Evolutionary conservation across 2,797 vertebrate genomes (phyloP).

Genomic region (Anas capensis): DNA sequence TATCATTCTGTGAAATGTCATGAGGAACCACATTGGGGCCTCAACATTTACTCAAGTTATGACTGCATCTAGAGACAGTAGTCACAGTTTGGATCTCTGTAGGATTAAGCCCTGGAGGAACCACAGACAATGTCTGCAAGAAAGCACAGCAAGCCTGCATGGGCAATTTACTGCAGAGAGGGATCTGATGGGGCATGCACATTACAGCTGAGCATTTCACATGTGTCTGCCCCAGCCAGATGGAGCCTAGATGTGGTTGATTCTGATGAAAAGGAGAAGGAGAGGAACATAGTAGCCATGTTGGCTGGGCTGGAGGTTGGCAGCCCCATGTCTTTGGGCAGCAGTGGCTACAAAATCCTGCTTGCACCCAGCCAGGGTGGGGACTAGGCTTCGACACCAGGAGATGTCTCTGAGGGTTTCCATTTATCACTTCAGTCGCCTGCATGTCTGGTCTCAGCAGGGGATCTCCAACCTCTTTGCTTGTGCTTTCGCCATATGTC

Average conservation of each 20-base stretch:
- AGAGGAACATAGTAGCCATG: neutral
- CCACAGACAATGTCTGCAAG: neutral
- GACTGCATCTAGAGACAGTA: neutral
- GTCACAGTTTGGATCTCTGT: neutral
- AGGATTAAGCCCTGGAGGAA: neutral
- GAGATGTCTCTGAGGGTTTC: neutral
- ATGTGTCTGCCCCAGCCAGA: neutral
- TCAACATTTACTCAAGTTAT: neutral
- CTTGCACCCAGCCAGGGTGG: neutral
- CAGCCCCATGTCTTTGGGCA: neutral
- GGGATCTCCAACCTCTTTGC: neutral
- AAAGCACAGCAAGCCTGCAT: neutral
- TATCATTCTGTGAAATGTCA: too few relatives aligned
- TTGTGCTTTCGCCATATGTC: constrained; percentile 1
- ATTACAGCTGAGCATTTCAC: fast-evolving
- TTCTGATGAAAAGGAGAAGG: neutral
- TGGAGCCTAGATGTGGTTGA: neutral
- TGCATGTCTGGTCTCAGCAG: neutral
- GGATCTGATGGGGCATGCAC: neutral
- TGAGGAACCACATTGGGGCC: neutral
- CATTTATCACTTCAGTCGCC: neutral
- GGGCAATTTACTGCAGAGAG: neutral
- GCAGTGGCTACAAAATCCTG: neutral
- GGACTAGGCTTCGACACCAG: fast-evolving
- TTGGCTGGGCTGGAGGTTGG: neutral